phyloP scores from a whole-genome alignment of 2,797 vertebrate species.

The Otolemur crassicaudatus region DNA sequence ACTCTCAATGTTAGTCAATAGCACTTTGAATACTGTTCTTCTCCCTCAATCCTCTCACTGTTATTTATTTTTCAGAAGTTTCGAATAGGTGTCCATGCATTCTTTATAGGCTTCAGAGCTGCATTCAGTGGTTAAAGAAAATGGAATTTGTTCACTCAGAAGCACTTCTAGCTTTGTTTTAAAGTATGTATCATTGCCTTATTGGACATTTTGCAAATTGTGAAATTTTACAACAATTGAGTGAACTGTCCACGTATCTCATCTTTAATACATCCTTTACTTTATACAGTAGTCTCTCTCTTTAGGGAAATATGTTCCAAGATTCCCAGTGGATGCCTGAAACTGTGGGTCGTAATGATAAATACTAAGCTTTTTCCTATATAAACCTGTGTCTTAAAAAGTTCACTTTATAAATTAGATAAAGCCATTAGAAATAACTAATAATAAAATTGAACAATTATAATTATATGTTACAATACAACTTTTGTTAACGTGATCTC shows the following conservation, averaged over 20 bases:
- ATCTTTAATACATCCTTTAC: not conserved
- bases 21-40: not conserved
- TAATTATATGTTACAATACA: not conserved
- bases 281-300: not conserved
- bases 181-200: not conserved
- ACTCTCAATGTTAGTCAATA: not conserved
- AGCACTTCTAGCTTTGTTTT: not conserved
- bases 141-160: not conserved
- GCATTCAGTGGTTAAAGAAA: not conserved
- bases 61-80: not conserved
- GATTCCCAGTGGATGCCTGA: not conserved
- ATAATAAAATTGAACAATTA: not conserved
- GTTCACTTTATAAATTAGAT: not conserved
- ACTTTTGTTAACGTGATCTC: not conserved
- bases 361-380: not conserved
- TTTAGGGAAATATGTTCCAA: not conserved
- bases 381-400: not conserved
- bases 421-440: not conserved
- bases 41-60: not conserved
- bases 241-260: not conserved
- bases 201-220: not conserved
- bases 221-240: not conserved
- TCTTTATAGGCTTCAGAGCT: not conserved
- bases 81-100: not conserved
- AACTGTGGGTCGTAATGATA: not conserved